Base-by-base conservation (phyloP, 2,113 vertebrate genomes). In the Hippolais icterina region DNA sequence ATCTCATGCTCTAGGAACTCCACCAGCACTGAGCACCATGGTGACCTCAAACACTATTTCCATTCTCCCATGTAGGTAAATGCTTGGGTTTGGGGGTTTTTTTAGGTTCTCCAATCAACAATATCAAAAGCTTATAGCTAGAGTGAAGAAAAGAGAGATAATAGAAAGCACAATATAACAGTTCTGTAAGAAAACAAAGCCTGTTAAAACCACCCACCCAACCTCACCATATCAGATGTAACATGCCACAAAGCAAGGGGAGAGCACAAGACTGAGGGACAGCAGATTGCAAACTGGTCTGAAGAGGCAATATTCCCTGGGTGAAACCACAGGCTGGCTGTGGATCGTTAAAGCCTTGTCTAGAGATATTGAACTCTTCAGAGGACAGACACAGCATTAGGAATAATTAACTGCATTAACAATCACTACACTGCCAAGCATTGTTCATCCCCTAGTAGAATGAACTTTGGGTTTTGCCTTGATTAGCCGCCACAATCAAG, bases 401-500 rank as follows among this genome's bases (percentile, higher is more conserved):
- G 93, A 98, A 97, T 98, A 98, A 98, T 98, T 98, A 98, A 97
- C 97, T 90, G 93, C 97, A 97, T 98, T 98, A 98, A 98, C 96
- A 97, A 98, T 95, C 90, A 39, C 64, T 76, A 93, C 90, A 87
- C 72, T 89, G 63, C 88, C 70, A 92, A 72, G 80, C 54, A 96
- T 94, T 97, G 91, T 95, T 96, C 95, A 91, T 83, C 79, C 89
- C 49, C 83, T 83, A 79, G 84, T 49, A 94, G 95, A 97, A 96
- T 90, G 87, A 96, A 95, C 93, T 96, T 97, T 94, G 64, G 89
- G 72, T 96, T 97, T 97, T 94, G 76, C 93, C 84, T 94, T 97
- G 94, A 97, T 96, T 97, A 94, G 95, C 77, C 14, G 37, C 70
- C 86, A 92, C 88, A 91, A 93, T 86, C 95, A 95, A 97, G 92